Base-by-base conservation (phyloP, 2,113 vertebrate species). In the Baryphthengus martii region DNA sequence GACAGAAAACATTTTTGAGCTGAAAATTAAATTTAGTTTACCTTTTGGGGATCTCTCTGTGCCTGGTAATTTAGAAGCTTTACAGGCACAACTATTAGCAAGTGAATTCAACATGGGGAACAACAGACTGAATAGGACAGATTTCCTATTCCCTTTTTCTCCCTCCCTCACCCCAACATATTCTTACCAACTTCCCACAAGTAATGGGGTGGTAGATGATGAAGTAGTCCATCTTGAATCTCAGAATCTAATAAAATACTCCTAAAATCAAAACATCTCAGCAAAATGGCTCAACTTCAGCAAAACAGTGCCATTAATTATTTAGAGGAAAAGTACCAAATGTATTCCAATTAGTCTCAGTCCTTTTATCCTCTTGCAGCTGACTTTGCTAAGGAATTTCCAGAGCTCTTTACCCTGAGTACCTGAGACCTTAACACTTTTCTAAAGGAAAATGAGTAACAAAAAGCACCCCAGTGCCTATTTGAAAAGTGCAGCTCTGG, bases 271-370 rank as follows among this genome's bases (percentile, higher is more conserved):
- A 91, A 91, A 42, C 40, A 82, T 35, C 52, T 82, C 70, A 66
- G 67, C 15, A 74, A 85, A 94, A 93, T 55, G 37, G 72, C 61
- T 85, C 78, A 77, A 85, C 39, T 91, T 95, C 85, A 89, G 55
- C 55, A 67, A 66, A 89, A 89, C 49, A 53, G 42, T 3, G 0
- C 33, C 0, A 0, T 77, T 93, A 90, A 96, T 90, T 88, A 94
- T 88, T 94, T 72, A 91, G 44, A 71, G 40, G 35, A 76, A 65
- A 91, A 80, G 26, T 17, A 37, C 78, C 88, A 77, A 86, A 93
- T 95, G 81, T 61, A 90, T 31, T 93, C 88, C 52, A 77, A 19
- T 90, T 80, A 94, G 67, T 71, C 11, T 23, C 79, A 70, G 33
- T 68, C 39, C 75, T 76, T 28, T 80, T 85, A 91, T 83, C 39